phyloP scores from a whole-genome alignment of 2,797 vertebrate genomes.

The Fratercula arctica region DNA sequence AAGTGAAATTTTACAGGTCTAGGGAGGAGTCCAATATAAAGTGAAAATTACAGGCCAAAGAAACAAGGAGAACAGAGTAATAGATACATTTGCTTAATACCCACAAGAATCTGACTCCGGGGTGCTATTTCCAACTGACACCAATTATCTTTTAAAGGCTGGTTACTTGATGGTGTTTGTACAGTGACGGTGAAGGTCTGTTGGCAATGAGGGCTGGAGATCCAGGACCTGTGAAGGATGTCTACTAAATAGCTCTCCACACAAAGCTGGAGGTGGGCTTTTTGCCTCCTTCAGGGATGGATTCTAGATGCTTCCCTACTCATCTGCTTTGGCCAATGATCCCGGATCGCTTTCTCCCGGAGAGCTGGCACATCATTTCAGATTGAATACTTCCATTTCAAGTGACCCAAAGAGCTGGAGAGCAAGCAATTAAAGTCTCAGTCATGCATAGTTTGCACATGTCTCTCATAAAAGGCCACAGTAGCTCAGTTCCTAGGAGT shows the following conservation, averaged over 20 bases:
- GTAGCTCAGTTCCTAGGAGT: background rate
- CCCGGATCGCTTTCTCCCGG: background rate
- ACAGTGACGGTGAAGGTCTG: background rate
- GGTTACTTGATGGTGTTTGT: background rate
- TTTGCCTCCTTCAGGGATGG: background rate
- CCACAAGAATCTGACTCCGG: background rate
- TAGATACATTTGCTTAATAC: conserved; percentile 23
- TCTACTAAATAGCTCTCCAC: background rate
- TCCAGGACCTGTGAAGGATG: background rate
- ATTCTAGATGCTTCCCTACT: background rate
- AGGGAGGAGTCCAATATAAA: conserved; percentile 21
- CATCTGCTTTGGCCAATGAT: background rate
- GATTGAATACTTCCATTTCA: background rate
- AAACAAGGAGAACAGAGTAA: background rate
- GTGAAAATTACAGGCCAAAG: background rate
- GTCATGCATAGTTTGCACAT: background rate
- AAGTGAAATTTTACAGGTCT: conserved; percentile 39
- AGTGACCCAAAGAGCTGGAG: background rate
- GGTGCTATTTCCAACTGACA: background rate
- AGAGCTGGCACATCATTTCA: background rate
- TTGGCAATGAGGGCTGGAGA: background rate
- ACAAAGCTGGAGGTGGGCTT: background rate
- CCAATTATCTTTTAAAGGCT: background rate
- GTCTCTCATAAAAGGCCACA: background rate
- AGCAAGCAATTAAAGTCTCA: background rate